Conservation (phyloP, 2,113 vertebrate genomes). For the Telmatochromis sp. region DNA sequence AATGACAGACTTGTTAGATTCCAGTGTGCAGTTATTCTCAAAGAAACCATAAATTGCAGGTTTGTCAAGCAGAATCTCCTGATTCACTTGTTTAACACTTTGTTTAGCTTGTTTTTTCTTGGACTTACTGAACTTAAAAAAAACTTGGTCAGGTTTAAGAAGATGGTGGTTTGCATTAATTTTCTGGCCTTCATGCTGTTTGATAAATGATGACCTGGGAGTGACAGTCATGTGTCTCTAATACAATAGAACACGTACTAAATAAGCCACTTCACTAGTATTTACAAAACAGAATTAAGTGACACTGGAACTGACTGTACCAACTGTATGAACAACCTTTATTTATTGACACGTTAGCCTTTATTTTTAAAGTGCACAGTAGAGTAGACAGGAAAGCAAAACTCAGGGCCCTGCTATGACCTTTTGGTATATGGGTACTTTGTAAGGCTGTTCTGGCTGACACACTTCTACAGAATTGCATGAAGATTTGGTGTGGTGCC, state of each 20-base stretch:
- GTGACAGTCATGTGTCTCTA: background rate
- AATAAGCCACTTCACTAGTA: background rate
- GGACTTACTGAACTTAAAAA: background rate
- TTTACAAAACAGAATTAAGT: background rate
- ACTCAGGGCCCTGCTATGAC: background rate
- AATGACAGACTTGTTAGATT: background rate
- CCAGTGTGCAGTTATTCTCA: background rate
- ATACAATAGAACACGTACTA: background rate
- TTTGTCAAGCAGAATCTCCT: background rate
- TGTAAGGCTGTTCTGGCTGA: background rate
- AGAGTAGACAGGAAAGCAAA: background rate
- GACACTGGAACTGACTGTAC: background rate
- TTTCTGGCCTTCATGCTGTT: background rate
- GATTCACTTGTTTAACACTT: background rate
- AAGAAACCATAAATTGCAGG: background rate
- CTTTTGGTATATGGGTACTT: background rate
- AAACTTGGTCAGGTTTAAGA: background rate
- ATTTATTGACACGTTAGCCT: background rate
- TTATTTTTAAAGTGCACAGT: background rate
- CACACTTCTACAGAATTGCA: background rate
- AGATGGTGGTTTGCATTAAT: background rate
- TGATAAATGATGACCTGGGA: background rate
- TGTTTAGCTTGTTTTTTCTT: too few species aligned
- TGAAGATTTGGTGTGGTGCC: background rate
- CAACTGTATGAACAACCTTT: background rate